These are phyloP conservation scores for Ictalurus punctatus DNA, from an alignment of 2,113 vertebrate genomes.

Conservation along the genomic window DNA sequence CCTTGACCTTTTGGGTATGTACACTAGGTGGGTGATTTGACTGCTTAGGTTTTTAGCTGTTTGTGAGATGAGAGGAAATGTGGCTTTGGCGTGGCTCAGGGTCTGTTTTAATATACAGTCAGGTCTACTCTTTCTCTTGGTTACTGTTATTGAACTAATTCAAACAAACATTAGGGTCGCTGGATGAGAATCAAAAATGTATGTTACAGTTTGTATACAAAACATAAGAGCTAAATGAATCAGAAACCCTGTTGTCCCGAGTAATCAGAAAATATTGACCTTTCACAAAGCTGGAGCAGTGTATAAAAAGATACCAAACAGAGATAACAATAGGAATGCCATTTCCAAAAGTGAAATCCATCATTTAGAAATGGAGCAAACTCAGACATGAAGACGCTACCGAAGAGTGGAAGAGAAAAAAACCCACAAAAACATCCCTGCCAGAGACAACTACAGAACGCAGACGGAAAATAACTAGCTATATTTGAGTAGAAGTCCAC, in stretches of 20 bases:
- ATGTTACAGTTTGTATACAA: not conserved
- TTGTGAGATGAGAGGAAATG: not conserved
- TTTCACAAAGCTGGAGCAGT: not conserved
- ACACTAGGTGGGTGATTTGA: not conserved
- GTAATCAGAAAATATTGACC: not conserved
- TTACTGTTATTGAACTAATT: not conserved
- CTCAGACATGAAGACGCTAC: not conserved
- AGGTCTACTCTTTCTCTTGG: not conserved
- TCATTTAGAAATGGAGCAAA: not conserved
- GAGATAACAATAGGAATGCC: not conserved
- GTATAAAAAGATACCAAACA: not conserved
- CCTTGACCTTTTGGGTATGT: conserved; percentile 11
- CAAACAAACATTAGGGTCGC: not conserved
- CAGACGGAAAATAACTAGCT: not conserved
- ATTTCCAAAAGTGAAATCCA: not conserved
- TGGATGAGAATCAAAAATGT: not conserved
- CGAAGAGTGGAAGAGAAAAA: not conserved
- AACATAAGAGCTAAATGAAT: not conserved
- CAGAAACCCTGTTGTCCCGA: not conserved
- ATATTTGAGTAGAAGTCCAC: not conserved
- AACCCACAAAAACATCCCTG: not conserved
- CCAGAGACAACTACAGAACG: not conserved
- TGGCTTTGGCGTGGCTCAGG: not conserved
- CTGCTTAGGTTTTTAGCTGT: not conserved
- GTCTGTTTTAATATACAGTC: not conserved